Conservation (phyloP, 2,888 invertebrate genomes). For the Ametastegia equiseti region DNA sequence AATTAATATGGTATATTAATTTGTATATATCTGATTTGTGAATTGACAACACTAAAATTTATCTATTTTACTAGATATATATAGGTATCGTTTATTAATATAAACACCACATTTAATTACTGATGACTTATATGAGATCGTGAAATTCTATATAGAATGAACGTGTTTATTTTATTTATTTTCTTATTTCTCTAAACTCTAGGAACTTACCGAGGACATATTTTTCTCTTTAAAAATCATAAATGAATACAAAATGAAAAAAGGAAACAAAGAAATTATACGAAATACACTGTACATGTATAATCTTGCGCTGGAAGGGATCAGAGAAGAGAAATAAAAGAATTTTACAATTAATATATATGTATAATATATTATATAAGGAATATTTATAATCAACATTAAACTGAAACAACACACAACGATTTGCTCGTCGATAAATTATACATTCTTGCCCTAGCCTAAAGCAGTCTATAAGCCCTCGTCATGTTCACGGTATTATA, state of each 20-base stretch:
- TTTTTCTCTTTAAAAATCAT: background rate
- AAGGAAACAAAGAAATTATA: background rate
- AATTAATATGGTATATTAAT: background rate
- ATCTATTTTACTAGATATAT: background rate
- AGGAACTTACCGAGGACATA: background rate
- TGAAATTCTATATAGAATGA: background rate
- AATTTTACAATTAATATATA: background rate
- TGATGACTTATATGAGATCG: background rate
- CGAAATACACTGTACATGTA: background rate
- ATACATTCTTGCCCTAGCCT: constrained; percentile 61
- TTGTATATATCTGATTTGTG: background rate
- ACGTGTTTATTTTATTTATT: background rate
- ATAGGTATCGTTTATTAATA: background rate
- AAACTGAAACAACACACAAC: constrained; percentile 35
- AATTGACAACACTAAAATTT: constrained; percentile 34
- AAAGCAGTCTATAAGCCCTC: constrained; percentile 69
- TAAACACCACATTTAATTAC: constrained; percentile 31
- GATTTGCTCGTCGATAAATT: constrained; percentile 44
- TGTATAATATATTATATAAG: constrained; percentile 1
- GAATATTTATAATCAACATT: constrained; percentile 40
- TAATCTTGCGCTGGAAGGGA: background rate
- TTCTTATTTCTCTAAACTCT: background rate
- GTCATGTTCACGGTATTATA: constrained; percentile 56
- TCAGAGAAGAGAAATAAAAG: background rate
- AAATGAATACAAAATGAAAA: background rate